phyloP scores from a whole-genome alignment of 1,140 invertebrate species.

The Drosophila biarmipes region DNA sequence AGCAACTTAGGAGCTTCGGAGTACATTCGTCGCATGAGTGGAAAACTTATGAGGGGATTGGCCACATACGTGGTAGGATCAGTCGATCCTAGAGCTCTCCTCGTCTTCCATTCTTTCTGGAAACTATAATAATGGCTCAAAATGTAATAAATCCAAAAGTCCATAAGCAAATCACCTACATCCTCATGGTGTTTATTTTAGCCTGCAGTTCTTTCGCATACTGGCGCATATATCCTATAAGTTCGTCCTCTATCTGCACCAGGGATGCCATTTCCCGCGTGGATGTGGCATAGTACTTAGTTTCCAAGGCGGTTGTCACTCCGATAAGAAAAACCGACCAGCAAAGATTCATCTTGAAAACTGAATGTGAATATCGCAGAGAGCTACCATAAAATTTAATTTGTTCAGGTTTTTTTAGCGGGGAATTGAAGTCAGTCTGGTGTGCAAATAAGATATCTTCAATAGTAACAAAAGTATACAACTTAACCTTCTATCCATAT shows the following conservation, averaged over 20 bases:
- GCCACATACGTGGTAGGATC: constrained; percentile 33
- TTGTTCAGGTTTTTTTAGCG: neutral
- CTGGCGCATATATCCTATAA: constrained; percentile 22
- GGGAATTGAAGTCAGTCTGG: no score
- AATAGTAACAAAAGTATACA: neutral
- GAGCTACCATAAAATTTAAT: neutral
- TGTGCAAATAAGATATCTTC: no score
- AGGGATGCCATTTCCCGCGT: constrained; percentile 14
- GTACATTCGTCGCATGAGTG: constrained; percentile 55
- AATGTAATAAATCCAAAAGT: neutral
- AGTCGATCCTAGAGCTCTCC: neutral
- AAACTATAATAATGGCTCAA: neutral
- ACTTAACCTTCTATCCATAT: no score
- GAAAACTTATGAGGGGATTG: constrained; percentile 50
- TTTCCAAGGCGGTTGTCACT: neutral
- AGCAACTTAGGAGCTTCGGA: constrained; percentile 24
- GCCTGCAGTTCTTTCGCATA: constrained; percentile 18
- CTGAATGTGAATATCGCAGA: neutral
- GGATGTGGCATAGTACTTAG: constrained; percentile 33
- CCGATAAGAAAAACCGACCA: constrained; percentile 18
- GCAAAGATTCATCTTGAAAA: neutral
- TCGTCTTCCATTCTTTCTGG: constrained; percentile 9
- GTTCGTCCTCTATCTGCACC: constrained; percentile 42
- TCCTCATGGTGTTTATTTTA: constrained; percentile 10
- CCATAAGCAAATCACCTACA: neutral